Conservation (phyloP, 2,888 invertebrate species). For the Lasius fuliginosus region DNA sequence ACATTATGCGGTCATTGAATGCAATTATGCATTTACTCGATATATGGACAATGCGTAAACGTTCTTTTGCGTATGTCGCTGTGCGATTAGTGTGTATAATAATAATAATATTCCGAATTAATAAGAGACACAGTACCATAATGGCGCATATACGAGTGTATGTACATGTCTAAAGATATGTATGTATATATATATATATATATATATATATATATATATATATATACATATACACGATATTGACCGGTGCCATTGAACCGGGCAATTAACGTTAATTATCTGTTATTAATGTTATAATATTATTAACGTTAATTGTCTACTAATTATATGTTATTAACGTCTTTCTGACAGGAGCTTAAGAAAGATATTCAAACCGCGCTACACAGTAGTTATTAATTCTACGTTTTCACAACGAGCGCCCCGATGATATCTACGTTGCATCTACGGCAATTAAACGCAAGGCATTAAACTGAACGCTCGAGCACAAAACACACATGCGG, state of each 20-base stretch:
- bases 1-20: background rate
- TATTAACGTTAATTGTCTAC: slow-evolving; percentile 61
- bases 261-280: slow-evolving; percentile 63
- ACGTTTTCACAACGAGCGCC: slow-evolving; percentile 75
- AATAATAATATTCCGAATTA: background rate
- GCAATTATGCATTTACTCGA: slow-evolving; percentile 6
- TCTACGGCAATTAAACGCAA: slow-evolving; percentile 71
- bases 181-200: background rate
- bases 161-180: background rate
- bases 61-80: background rate
- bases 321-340: no score
- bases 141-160: background rate
- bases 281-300: no score
- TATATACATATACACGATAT: background rate
- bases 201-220: background rate
- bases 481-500: slow-evolving; percentile 24
- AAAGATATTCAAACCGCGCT: slow-evolving; percentile 57
- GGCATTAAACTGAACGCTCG: slow-evolving; percentile 65
- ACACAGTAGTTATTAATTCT: slow-evolving; percentile 72
- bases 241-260: slow-evolving; percentile 40
- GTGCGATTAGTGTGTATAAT: background rate
- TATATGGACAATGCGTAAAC: background rate
- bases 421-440: slow-evolving; percentile 69
- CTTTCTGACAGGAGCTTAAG: slow-evolving; percentile 24
- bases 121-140: background rate